Base-by-base conservation (phyloP, 2,888 invertebrate species). In the Thera obeliscata region DNA sequence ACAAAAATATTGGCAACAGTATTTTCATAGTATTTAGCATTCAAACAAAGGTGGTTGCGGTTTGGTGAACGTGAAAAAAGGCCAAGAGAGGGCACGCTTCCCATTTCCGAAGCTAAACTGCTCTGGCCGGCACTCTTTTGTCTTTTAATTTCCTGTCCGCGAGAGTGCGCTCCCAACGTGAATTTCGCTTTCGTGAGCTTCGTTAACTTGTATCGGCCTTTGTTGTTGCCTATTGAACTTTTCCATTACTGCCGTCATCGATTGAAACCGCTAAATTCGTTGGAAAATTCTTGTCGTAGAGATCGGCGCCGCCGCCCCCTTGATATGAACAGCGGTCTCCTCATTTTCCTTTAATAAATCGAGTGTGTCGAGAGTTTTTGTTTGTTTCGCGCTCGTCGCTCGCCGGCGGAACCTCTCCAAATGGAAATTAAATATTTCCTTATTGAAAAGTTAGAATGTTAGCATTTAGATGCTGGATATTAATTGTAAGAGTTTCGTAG, bases 71-170 rank as follows among this genome's bases (percentile, higher is more conserved):
- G 80, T 85, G 83, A 82, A 87, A 88, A 86, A 85, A 84, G 80
- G 79, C 76, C 80, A 80, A 81, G 80, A 78, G 79, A 72, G 79
- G 87, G 82, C 85, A 85, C 86, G 86, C 87, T 89, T 86, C 86
- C 87, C 82, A 88, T 91, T 92, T 91, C 90, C 90, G 87, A 89
- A 81, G 81, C 87, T 86, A 88, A 88, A 87, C 90, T 89, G 88
- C 87, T 88, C 87, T 80, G 82, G 83, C 83, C 88, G 86, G 86
- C 83, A 87, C 86, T 91, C 91, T 92, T 92, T 93, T 93, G 92
- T 93, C 91, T 91, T 91, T 91, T 93, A 91, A 93, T 93, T 93
- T 93, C 93, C 92, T 90, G 90, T 85, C 88, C 88, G 84, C 86
- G 83, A 87, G 86, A 88, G 87, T 86, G 85, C 86, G 87, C 86